Base-by-base conservation (phyloP, 2,113 vertebrate genomes). In the Paracyprichromis sp. region DNA sequence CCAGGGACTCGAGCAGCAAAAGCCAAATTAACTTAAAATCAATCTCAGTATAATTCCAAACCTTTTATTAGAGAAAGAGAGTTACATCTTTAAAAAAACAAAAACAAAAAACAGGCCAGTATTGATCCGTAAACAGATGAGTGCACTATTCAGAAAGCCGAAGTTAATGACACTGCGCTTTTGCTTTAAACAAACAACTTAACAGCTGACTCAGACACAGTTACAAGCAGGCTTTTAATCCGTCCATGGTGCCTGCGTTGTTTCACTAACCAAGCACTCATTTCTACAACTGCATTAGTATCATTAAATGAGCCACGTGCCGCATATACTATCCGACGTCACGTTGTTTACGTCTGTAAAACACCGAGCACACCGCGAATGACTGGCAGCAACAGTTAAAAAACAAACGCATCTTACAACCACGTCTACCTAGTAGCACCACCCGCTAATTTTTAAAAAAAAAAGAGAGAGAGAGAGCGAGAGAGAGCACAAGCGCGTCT, bases 291-390 rank as follows among this genome's bases (percentile, higher is more conserved):
- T 59, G 69, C 71, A 82, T 83, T 59, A 84, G 83, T 50, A 34
- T 26, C 80, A 54, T 83, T 85, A 88, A 76, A 52, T 12, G 17
- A 83, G 34, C 86, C 94, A 95, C 92, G 93, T 95, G 94, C 86
- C 84, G 61, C 61, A 80, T 83, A 82, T 50, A 84, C 89, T 4
- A 52, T 61, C 11, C 85, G 47, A 96, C 94, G 95, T 96, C 95
- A 95, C 89, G 87, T 88, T 96, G 96, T 96, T 96, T 96, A 96
- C 94, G 94, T 95, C 90, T 85, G 87, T 43, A 92, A 69, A 87
- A 76, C 83, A 84, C 26, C 26, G 83, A 86, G 29, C 50, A 8
- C 53, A 38, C 24, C 45, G 11, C 54, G 17, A 53, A 80, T 4
- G 71, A 50, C 71, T 26, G 71, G 10, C 43, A 78, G 26, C 43